Evolutionary conservation across 2,888 invertebrate species (phyloP).

Genomic region (Cinara cedri): DNA sequence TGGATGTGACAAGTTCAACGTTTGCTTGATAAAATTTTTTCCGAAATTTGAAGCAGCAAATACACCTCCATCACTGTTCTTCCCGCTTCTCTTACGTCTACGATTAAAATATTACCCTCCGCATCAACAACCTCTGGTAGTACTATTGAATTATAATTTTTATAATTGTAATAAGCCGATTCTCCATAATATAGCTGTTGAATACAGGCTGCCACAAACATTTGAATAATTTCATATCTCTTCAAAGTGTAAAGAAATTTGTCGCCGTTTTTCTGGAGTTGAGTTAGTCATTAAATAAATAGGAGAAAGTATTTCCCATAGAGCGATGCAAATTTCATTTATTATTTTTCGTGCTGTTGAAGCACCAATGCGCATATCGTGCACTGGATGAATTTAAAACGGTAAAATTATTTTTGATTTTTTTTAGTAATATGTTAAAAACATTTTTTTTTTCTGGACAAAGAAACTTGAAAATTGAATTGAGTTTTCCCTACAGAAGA

Average conservation of each 20-base stretch:
- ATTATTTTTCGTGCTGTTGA: constrained; percentile 55
- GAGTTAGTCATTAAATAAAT: constrained; percentile 57
- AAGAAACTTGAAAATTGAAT: no score
- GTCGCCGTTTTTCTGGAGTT: no score
- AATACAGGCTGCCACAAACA: not conserved
- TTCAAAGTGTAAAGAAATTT: no score
- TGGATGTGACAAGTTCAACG: constrained; percentile 43
- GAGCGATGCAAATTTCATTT: constrained; percentile 16
- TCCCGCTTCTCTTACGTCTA: constrained; percentile 49
- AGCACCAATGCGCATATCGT: constrained; percentile 52
- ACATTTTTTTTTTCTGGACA: no score
- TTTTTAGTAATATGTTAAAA: no score
- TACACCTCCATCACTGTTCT: constrained; percentile 52
- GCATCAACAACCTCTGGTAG: not conserved
- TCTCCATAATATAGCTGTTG: not conserved
- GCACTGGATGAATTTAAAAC: constrained; percentile 50
- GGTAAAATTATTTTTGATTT: no score
- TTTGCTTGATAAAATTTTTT: constrained; percentile 35
- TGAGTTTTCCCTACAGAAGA: no score
- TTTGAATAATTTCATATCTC: not conserved
- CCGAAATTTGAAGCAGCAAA: constrained; percentile 48
- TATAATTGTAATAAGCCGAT: not conserved
- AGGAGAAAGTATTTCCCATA: constrained; percentile 47
- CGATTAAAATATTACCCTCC: constrained; percentile 5
- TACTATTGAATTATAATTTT: not conserved